Conservation (phyloP, 1,140 invertebrate species). For the Trichomalopsis sarcophagae region DNA sequence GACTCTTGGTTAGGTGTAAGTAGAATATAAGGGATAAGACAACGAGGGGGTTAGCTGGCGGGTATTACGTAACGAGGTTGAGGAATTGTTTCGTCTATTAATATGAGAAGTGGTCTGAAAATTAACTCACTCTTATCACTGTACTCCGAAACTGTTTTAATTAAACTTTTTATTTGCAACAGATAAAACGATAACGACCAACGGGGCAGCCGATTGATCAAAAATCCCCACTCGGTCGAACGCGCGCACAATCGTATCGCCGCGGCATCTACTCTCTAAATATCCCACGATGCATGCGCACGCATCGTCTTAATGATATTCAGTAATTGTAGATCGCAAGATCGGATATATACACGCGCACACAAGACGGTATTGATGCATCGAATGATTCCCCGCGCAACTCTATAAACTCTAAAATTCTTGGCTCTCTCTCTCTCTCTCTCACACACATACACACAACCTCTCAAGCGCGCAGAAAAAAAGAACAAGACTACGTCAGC, state of each 20-base stretch:
- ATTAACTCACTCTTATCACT: too few species aligned
- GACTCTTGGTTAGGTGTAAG: not conserved
- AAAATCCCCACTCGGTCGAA: not conserved
- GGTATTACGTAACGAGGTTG: not conserved
- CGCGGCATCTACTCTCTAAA: not conserved
- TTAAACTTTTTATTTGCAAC: too few species aligned
- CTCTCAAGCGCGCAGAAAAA: not conserved
- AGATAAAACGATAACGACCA: too few species aligned
- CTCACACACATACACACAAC: too few species aligned
- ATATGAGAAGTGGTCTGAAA: too few species aligned
- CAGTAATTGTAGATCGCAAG: slow-evolving; percentile 43
- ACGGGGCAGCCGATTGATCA: not conserved
- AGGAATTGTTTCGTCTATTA: not conserved
- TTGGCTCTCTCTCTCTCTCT: too few species aligned
- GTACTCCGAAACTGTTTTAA: too few species aligned
- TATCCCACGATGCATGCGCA: not conserved
- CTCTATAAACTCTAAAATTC: slow-evolving; percentile 29
- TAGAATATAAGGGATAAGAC: not conserved
- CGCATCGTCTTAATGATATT: slow-evolving; percentile 37
- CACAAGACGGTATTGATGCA: not conserved
- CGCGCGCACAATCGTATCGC: not conserved
- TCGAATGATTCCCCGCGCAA: not conserved
- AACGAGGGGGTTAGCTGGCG: not conserved
- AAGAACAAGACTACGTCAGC: not conserved
- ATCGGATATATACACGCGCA: slow-evolving; percentile 13